Base-by-base conservation (phyloP, 2,797 vertebrate species). In the Mormyrus proboscirostris region DNA sequence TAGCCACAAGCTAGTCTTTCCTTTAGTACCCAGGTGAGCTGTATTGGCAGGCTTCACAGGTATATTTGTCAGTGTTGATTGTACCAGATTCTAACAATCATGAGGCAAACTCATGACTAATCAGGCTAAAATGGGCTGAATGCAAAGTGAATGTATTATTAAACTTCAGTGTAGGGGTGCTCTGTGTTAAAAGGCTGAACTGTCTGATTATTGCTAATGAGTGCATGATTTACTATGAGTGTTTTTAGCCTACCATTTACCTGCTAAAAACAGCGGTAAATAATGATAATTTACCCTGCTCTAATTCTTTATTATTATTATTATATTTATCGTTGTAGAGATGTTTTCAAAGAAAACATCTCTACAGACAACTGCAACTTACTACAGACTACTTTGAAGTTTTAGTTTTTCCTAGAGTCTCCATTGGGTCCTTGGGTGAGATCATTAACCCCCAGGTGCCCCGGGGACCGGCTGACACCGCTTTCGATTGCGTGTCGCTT, bases 21-120 rank as follows among this genome's bases (percentile, higher is more conserved):
- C 76, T 47, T 82, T 47, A 47, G 38, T 47, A 47, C 41, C 19
- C 41, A 47, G 76, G 38, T 82, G 76, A 22, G 41, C 16, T 22
- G 41, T 47, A 47, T 22, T 22, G 41, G 38, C 38, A 44, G 76
- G 76, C 41, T 82, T 82, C 76, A 47, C 7, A 47, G 16, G 41
- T 82, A n/a, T n/a, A n/a, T 79, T 79, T 73, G 33, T 79, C 73
- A 79, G 73, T 79, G 19, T 82, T 22, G 76, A 82, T 82, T 47
- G 41, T 47, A 82, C 8, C 41, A 44, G 76, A 82, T 47, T 82
- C 38, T 82, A 44, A 82, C 76, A 22, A 47, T 82, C 41, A 82
- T 82, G 76, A 82, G 76, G 19, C 19, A 47, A 82, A 47, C 7
- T 47, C 76, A 8, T 47, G 76, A 47, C 41, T 82, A 8, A 44